These are phyloP conservation scores for Sclerurus mexicanus DNA, from an alignment of 2,113 vertebrate species.

Conservation along the genomic window DNA sequence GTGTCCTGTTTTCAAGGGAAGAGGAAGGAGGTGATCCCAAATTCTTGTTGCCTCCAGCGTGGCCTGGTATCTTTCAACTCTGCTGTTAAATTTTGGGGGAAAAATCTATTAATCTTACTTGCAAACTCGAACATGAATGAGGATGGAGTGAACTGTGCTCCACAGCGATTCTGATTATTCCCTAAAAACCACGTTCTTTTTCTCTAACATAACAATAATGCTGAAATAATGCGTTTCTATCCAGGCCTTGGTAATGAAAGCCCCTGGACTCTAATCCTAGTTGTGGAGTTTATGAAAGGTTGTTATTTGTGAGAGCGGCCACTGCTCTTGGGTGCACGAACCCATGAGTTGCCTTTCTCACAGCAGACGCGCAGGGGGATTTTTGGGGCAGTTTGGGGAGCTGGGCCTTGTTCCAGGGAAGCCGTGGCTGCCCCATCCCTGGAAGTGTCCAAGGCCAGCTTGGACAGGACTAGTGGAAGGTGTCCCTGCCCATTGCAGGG, in stretches of 20 bases:
- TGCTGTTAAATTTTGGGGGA: not conserved
- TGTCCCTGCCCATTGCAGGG: not conserved
- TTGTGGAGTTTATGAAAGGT: not conserved
- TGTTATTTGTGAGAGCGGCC: not conserved
- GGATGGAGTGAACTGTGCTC: not conserved
- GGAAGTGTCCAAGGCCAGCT: rapidly evolving
- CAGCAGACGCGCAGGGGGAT: not conserved
- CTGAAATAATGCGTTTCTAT: not conserved
- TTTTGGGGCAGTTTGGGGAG: not conserved
- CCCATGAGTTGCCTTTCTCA: not conserved
- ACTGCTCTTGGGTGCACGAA: not conserved
- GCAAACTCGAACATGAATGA: not conserved
- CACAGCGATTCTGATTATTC: not conserved
- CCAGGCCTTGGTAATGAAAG: not conserved
- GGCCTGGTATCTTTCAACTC: not conserved
- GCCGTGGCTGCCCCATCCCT: not conserved
- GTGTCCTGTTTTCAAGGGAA: not conserved
- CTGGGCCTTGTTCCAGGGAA: not conserved
- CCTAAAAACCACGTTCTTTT: not conserved
- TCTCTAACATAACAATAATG: not conserved
- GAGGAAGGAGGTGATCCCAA: not conserved
- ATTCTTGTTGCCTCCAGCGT: not conserved
- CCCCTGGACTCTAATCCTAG: not conserved
- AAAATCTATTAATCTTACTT: not conserved
- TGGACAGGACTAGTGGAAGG: rapidly evolving